Conservation (phyloP, 2,113 vertebrate species). For the Misgurnus anguillicaudatus region DNA sequence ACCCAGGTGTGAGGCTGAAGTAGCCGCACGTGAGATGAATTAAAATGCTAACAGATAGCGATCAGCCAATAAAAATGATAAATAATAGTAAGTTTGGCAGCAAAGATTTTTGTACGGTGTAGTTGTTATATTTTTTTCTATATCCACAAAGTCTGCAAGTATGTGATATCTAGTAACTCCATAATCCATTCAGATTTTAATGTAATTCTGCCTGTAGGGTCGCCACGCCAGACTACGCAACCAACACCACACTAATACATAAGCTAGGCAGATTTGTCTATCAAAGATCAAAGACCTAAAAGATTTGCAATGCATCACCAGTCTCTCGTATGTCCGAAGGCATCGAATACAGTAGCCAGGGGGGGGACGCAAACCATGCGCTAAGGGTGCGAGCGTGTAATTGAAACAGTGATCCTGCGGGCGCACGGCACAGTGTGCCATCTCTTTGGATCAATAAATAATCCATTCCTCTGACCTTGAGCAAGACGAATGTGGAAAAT, state of each 20-base stretch:
- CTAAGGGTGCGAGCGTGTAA: slow-evolving; percentile 19
- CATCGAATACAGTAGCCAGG: background rate
- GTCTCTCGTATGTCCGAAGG: background rate
- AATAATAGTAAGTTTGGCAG: too few relatives aligned
- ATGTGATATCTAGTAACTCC: too few relatives aligned
- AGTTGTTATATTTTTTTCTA: too few relatives aligned
- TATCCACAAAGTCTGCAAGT: too few relatives aligned
- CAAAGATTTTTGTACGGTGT: too few relatives aligned
- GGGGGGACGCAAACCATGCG: slow-evolving; percentile 12
- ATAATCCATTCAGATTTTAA: too few relatives aligned
- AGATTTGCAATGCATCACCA: slow-evolving; percentile 7
- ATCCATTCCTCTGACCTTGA: slow-evolving; percentile 54
- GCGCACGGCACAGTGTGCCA: slow-evolving; percentile 27
- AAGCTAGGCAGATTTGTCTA: background rate
- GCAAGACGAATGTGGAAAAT: slow-evolving; percentile 51
- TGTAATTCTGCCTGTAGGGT: background rate
- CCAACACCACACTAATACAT: background rate
- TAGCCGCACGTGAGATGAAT: too few relatives aligned
- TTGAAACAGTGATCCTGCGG: slow-evolving; percentile 43
- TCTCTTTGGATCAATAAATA: slow-evolving; percentile 57
- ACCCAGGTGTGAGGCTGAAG: too few relatives aligned
- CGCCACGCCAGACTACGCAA: background rate
- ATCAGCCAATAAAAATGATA: too few relatives aligned
- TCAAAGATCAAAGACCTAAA: slow-evolving; percentile 11
- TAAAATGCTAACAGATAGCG: too few relatives aligned